phyloP scores from a whole-genome alignment of 2,797 vertebrate genomes.

The Syngnathus rostellatus region DNA sequence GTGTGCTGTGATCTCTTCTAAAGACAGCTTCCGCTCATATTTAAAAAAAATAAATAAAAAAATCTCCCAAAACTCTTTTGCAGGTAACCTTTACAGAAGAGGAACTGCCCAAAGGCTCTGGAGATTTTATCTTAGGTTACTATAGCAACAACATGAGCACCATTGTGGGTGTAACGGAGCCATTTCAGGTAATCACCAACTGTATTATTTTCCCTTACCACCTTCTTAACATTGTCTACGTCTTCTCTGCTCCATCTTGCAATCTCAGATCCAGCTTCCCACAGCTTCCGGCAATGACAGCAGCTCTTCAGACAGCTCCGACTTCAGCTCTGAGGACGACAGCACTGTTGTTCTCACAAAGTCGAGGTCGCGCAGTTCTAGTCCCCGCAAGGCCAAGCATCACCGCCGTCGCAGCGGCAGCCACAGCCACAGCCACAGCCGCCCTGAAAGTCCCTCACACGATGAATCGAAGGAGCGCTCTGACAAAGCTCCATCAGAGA shows the following conservation, averaged over 20 bases:
- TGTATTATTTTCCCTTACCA: background rate
- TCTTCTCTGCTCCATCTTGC: background rate
- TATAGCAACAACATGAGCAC: slow-evolving; percentile 89
- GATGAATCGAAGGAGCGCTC: slow-evolving; percentile 67
- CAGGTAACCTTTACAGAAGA: slow-evolving; percentile 90
- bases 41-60: slow-evolving; percentile 5
- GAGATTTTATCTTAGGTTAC: slow-evolving; percentile 93
- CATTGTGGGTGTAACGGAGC: slow-evolving; percentile 89
- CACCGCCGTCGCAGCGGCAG: slow-evolving; percentile 55
- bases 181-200: slow-evolving; percentile 82
- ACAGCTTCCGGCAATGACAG: slow-evolving; percentile 58
- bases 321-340: slow-evolving; percentile 86
- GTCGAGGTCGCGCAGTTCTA: slow-evolving; percentile 80
- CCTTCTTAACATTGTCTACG: background rate
- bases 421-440: slow-evolving; percentile 42
- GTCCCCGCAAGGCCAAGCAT: slow-evolving; percentile 71
- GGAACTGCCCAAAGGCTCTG: slow-evolving; percentile 84
- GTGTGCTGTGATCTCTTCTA: background rate
- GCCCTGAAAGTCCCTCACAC: slow-evolving; percentile 57
- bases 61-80: slow-evolving; percentile 26
- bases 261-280: slow-evolving; percentile 82
- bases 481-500: slow-evolving; percentile 39
- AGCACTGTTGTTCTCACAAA: slow-evolving; percentile 78
- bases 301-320: slow-evolving; percentile 84
- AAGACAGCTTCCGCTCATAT: slow-evolving; percentile 16